phyloP scores from a whole-genome alignment of 2,113 vertebrate genomes.

The Montifringilla adamsi region DNA sequence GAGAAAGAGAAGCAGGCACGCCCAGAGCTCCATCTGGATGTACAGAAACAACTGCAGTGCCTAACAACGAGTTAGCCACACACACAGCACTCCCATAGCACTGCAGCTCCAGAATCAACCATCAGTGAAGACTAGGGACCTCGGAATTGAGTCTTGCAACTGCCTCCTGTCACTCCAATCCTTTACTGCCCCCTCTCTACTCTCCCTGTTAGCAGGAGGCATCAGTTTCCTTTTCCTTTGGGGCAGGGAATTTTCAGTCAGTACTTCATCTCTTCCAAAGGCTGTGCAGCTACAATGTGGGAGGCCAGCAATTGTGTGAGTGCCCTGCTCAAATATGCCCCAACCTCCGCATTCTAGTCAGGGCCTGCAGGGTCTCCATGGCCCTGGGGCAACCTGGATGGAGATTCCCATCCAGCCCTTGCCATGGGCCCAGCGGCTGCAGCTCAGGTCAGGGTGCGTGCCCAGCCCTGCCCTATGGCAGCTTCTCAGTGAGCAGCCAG shows the following conservation, averaged over 20 bases:
- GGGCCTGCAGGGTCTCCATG: too few species aligned
- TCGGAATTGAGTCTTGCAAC: background rate
- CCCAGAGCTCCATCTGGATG: too few species aligned
- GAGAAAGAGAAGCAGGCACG: background rate
- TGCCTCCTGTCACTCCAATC: background rate
- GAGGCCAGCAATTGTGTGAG: background rate
- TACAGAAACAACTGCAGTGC: background rate
- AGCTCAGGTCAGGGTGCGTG: fast-evolving
- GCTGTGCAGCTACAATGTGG: background rate
- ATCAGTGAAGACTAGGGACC: background rate
- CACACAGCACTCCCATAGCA: background rate
- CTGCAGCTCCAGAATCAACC: background rate
- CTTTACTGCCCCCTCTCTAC: background rate
- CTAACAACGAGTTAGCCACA: fast-evolving
- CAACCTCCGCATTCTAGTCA: background rate
- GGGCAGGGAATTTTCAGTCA: background rate
- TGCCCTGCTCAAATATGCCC: fast-evolving
- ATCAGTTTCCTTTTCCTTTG: background rate
- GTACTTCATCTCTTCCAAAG: background rate
- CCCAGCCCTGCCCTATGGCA: background rate
- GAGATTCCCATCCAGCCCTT: fast-evolving
- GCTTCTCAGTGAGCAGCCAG: background rate
- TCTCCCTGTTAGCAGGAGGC: background rate
- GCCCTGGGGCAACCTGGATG: background rate
- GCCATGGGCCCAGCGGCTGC: background rate